Base-by-base conservation (phyloP, 2,113 vertebrate species). In the Hemiprocne comata region DNA sequence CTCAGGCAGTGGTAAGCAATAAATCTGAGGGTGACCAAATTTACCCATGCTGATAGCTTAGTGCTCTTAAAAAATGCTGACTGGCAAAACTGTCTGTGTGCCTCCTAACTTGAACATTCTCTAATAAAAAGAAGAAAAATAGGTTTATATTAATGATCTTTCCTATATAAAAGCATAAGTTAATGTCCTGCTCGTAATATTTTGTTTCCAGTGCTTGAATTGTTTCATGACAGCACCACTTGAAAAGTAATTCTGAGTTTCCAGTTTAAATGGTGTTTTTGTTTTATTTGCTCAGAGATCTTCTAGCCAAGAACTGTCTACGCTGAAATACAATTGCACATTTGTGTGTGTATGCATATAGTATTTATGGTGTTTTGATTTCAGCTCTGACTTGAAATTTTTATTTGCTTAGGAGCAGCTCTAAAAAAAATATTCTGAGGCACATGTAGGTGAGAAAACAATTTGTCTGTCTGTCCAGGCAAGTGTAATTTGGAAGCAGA, bases 401-500 rank as follows among this genome's bases (percentile, higher is more conserved):
- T 84, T 46, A 62, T 80, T 95, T 81, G 15, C 48, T 82, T 23
- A 53, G n/a, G 83, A 48, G 46, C 31, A n/a, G 13, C 25, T 40
- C 24, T 77, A n/a, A 81, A 86, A 86, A 88, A 50, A 42, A 42
- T 79, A 28, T 75, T 54, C 67, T 31, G 66, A n/a, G 50, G 33
- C 69, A 44, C 51, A 12, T 40, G 5, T 23, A 64, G 34, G 8
- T 70, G 33, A 60, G 72, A 86, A 90, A 86, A 53, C 58, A 23
- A 34, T 61, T 50, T 50, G 13, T 48, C 36, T 72, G 6, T 60
- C 51, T 69, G 58, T 66, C 86, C 48, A n/a, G 60, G 58, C 58
- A 90, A 91, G 38, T 55, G 54, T 86, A 82, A 86, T 93, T 55
- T 66, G 60, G 88, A 87, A 89, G 42, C 57, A 94, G 33, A 38